Base-by-base conservation (phyloP, 2,888 invertebrate species). In the Nymphalis polychloros region DNA sequence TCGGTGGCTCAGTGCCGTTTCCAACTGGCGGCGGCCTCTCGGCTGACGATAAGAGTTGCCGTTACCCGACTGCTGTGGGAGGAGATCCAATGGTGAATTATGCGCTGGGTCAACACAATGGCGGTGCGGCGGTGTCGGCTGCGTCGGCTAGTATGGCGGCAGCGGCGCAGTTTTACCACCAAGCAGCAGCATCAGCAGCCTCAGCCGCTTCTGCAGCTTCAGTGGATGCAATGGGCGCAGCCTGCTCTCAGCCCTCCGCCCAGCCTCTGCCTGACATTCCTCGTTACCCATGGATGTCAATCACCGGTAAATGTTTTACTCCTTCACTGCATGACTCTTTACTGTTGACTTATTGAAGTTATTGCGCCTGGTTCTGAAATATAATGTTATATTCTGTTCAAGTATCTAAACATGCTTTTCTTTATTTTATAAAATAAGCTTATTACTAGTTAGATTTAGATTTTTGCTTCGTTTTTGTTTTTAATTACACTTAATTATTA, bases 201-300 rank as follows among this genome's bases (percentile, higher is more conserved):
- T 96, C 96, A 35, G 95, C 95, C 57, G 96, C 97, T 52, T 95
- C 96, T 20, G 94, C 96, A 46, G 95, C 95, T 50, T 94, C 95
- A 78, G 97, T 96, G 81, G 97, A 97, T 81, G 97, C 97, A 82
- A 95, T 97, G 81, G 94, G 97, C 73, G 95, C 95, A 78, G 94
- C 97, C 75, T 97, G 97, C 93, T 94, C 95, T 73, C 96, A 96
- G 85, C 94, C 96, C 78, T 95, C 96, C 71, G 97, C 97, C 73
- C 97, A 97, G 89, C 97, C 97, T 69, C 95, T 98, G 85, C 97
- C 97, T 62, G 98, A 98, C 92, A 96, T 98, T 86, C 97, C 98
- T 67, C 95, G 98, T 84, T 98, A 98, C 89, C 98, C 98, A 61
- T 98, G 98, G 98, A 98, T 98, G 97, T 97, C 97, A 84, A 97